Conservation (phyloP, 2,113 vertebrate genomes). For the Aldabrachelys gigantea region DNA sequence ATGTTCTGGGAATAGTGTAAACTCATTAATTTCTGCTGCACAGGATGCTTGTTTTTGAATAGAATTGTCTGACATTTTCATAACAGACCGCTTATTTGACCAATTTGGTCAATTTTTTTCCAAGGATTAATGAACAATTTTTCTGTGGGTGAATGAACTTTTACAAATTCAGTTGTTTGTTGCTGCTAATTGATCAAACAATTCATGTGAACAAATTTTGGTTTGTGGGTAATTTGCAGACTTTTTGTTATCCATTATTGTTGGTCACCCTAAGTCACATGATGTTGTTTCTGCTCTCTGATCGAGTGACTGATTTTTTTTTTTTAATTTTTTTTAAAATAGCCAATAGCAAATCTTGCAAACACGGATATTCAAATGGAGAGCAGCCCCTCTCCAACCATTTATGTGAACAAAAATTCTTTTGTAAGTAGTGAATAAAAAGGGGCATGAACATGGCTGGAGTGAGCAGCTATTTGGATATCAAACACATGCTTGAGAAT, state of each 20-base stretch:
- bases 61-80: neutral
- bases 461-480: neutral
- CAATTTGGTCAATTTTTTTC: neutral
- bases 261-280: neutral
- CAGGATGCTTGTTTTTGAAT: neutral
- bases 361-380: neutral
- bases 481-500: neutral
- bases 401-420: neutral
- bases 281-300: slow-evolving; percentile 7
- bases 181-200: neutral
- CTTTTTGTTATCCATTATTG: neutral
- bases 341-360: neutral
- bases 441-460: neutral
- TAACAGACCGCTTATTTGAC: neutral
- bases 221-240: neutral
- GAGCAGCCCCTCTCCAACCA: neutral
- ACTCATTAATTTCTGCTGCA: neutral
- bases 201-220: neutral
- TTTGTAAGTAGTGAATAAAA: neutral
- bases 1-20: neutral
- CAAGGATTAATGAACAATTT: neutral
- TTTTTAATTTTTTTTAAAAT: slow-evolving; percentile 9
- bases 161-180: accelerated
- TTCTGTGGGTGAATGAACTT: neutral
- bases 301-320: slow-evolving; percentile 23